Percentiles rank a stretch among this genome's conserved stretches.
These are phyloP conservation scores for Alentia gelatinosa DNA, from an alignment of 2,888 invertebrate genomes.

Conservation along the genomic window DNA sequence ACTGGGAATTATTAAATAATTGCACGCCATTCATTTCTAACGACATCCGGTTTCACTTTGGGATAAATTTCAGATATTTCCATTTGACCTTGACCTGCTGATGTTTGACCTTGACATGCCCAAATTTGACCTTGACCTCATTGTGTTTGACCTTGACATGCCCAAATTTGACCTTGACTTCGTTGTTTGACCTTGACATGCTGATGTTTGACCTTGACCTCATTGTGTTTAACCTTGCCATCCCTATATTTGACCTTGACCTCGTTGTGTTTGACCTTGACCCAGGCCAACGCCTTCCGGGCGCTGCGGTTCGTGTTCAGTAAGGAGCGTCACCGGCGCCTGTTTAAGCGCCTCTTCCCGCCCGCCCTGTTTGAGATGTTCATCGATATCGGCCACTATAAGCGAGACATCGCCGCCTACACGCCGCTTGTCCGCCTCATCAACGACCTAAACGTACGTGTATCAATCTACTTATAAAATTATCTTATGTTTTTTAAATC, in stretches of 20 bases:
- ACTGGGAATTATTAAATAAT: no score
- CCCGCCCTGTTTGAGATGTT: constrained; percentile 80
- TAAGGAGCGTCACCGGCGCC: constrained; percentile 80
- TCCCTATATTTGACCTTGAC: neutral
- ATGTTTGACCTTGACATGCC: no score
- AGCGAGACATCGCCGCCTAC: constrained; percentile 80
- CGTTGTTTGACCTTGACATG: no score
- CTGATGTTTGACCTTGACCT: neutral
- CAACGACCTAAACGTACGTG: constrained; percentile 74
- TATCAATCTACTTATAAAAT: no score
- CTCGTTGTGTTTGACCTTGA: neutral
- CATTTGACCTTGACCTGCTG: no score
- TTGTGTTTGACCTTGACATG: neutral
- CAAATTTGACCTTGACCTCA: neutral
- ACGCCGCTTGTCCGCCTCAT: constrained; percentile 76
- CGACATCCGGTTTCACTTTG: no score
- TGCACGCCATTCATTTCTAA: no score
- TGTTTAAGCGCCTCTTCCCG: constrained; percentile 80
- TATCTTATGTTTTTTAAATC: no score
- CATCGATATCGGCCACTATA: constrained; percentile 81
- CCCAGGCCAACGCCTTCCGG: constrained; percentile 80
- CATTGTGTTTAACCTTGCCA: neutral
- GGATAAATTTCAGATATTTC: no score
- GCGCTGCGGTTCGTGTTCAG: constrained; percentile 81
- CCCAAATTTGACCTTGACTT: no score